phyloP scores from a whole-genome alignment of 1,140 invertebrate species.

The Sweltsa coloradensis region DNA sequence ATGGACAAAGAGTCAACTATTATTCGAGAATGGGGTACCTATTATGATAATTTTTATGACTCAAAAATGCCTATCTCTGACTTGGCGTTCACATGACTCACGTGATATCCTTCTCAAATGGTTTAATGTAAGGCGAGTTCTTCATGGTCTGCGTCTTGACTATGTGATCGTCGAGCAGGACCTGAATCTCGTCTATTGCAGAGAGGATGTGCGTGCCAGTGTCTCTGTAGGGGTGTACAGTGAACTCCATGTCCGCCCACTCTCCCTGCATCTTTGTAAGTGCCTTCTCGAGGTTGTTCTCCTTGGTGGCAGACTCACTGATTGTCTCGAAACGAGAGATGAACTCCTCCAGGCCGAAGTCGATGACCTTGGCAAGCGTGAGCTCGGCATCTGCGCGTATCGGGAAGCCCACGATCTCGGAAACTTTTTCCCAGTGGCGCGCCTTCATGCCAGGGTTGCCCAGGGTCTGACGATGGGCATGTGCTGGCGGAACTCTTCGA shows the following conservation, averaged over 20 bases:
- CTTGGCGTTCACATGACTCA: slow-evolving; percentile 31
- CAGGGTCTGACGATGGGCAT: slow-evolving; percentile 84
- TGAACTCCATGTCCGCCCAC: slow-evolving; percentile 81
- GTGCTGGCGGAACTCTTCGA: slow-evolving; percentile 83
- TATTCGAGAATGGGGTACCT: too few relatives aligned
- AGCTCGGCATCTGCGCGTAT: slow-evolving; percentile 74
- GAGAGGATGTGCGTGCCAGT: slow-evolving; percentile 85
- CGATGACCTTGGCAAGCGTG: slow-evolving; percentile 76
- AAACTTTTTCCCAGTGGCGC: slow-evolving; percentile 92
- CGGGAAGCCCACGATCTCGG: slow-evolving; percentile 88
- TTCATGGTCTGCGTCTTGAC: slow-evolving; percentile 97
- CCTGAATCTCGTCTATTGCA: slow-evolving; percentile 87
- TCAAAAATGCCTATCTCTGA: too few relatives aligned
- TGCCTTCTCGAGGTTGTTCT: slow-evolving; percentile 83
- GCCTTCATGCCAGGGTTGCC: slow-evolving; percentile 89
- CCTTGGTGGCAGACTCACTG: slow-evolving; percentile 90
- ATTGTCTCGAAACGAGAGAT: slow-evolving; percentile 84
- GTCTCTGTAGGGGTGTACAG: slow-evolving; percentile 59
- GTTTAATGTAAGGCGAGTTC: slow-evolving; percentile 92
- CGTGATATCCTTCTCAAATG: slow-evolving; percentile 72
- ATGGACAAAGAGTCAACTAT: too few relatives aligned
- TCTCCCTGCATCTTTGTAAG: slow-evolving; percentile 84
- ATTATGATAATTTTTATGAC: too few relatives aligned
- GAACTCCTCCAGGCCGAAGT: slow-evolving; percentile 83
- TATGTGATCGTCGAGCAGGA: slow-evolving; percentile 91